phyloP scores from a whole-genome alignment of 1,140 invertebrate species.

The Euwallacea fornicatus region DNA sequence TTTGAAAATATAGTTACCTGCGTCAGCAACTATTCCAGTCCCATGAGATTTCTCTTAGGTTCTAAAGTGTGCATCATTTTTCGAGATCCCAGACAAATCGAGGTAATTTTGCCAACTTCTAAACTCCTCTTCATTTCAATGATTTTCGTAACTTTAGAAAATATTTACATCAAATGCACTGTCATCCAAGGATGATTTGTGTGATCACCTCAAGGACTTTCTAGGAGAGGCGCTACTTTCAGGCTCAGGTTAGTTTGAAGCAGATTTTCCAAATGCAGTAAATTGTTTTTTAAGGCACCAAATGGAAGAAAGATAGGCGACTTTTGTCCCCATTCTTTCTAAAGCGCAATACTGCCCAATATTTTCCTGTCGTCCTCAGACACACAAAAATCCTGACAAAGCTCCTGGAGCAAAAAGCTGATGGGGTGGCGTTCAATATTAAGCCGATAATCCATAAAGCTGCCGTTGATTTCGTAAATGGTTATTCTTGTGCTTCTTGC shows the following conservation, averaged over 20 bases:
- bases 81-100: conserved; percentile 22
- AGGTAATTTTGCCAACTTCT: conserved; percentile 16
- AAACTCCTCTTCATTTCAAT: neutral
- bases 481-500: neutral
- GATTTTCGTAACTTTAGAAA: conserved; percentile 31
- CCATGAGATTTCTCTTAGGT: conserved; percentile 29
- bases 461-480: conserved; percentile 26
- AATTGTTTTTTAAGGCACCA: conserved; percentile 16
- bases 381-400: conserved; percentile 14
- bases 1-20: conserved; percentile 17
- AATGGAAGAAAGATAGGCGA: conserved; percentile 30
- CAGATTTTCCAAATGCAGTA: neutral
- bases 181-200: conserved; percentile 33
- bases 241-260: conserved; percentile 30
- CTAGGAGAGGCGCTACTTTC: conserved; percentile 38
- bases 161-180: conserved; percentile 35
- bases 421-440: conserved; percentile 20
- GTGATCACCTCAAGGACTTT: conserved; percentile 37
- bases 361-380: conserved; percentile 13
- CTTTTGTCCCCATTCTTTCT: conserved; percentile 21
- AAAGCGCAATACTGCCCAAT: conserved; percentile 18
- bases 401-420: conserved; percentile 20
- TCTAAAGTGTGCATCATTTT: conserved; percentile 28
- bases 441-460: conserved; percentile 22
- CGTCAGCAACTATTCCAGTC: conserved; percentile 24